phyloP scores from a whole-genome alignment of 2,888 invertebrate genomes.

The Pristionchus entomophagus region DNA sequence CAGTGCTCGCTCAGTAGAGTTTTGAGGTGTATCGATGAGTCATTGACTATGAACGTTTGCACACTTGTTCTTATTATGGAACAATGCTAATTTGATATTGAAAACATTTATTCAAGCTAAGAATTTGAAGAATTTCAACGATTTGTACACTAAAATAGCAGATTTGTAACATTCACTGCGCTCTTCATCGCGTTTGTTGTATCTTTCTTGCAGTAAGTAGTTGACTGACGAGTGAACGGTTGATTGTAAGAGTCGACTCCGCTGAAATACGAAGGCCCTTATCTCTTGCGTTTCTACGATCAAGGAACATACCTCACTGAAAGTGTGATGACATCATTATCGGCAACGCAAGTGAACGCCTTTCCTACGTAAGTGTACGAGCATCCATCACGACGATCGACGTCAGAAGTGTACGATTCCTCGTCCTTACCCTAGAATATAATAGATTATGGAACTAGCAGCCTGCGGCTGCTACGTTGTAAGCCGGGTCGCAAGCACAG shows the following conservation, averaged over 20 bases:
- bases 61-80: too few species aligned
- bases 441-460: too few species aligned
- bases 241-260: slow-evolving; percentile 24
- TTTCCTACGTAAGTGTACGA: slow-evolving; percentile 32
- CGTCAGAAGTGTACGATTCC: slow-evolving; percentile 25
- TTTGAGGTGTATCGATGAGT: too few species aligned
- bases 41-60: too few species aligned
- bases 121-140: too few species aligned
- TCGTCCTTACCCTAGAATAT: background rate
- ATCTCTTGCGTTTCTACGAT: background rate
- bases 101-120: too few species aligned
- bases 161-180: too few species aligned
- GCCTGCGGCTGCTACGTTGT: too few species aligned
- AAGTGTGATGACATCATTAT: slow-evolving; percentile 32
- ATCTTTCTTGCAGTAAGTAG: slow-evolving; percentile 32
- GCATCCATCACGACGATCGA: background rate
- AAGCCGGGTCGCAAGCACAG: too few species aligned
- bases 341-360: background rate
- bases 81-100: too few species aligned
- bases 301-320: slow-evolving; percentile 9
- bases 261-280: background rate
- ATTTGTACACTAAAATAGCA: too few species aligned
- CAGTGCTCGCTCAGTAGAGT: too few species aligned
- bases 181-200: background rate
- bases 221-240: slow-evolving; percentile 19